Percentiles rank a stretch among this genome's conserved stretches.
Conservation (phyloP, 2,888 invertebrate genomes). For the Folsomia manolachei region DNA sequence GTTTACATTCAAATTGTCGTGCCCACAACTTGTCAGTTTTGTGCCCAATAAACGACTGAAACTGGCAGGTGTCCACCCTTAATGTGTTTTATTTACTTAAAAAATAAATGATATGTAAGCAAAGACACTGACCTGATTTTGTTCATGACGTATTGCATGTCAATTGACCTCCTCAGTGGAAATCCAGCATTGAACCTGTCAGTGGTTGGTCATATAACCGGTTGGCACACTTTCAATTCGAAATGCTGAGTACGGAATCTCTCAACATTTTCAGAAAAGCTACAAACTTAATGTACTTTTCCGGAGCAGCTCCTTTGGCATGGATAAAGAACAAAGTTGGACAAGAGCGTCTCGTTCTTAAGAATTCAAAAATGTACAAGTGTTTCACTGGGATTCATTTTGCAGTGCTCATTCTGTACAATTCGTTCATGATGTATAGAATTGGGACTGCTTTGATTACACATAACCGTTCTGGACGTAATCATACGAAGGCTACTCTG, state of each 20-base stretch:
- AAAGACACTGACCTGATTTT: too few species aligned
- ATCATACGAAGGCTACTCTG: neutral
- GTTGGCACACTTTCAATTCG: too few species aligned
- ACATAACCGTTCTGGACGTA: neutral
- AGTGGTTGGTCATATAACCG: too few species aligned
- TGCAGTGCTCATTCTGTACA: neutral
- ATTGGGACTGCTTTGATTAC: neutral
- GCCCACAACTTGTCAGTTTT: too few species aligned
- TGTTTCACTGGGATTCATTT: neutral
- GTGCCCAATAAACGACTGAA: too few species aligned
- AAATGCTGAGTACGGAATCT: neutral
- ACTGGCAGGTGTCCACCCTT: too few species aligned
- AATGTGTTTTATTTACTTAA: too few species aligned
- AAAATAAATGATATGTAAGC: too few species aligned
- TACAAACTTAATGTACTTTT: neutral
- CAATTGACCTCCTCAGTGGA: too few species aligned
- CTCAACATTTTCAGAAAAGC: neutral
- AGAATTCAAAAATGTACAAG: neutral
- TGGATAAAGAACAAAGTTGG: neutral
- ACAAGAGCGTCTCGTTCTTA: neutral
- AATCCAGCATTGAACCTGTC: too few species aligned
- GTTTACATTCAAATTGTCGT: too few species aligned
- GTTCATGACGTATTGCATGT: too few species aligned
- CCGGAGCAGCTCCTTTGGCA: constrained; percentile 1
- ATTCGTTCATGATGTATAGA: neutral